Evolutionary conservation across 92 coral and sea anemone genomes (phyloP).

Genomic region (Micromussa lordhowensis): DNA sequence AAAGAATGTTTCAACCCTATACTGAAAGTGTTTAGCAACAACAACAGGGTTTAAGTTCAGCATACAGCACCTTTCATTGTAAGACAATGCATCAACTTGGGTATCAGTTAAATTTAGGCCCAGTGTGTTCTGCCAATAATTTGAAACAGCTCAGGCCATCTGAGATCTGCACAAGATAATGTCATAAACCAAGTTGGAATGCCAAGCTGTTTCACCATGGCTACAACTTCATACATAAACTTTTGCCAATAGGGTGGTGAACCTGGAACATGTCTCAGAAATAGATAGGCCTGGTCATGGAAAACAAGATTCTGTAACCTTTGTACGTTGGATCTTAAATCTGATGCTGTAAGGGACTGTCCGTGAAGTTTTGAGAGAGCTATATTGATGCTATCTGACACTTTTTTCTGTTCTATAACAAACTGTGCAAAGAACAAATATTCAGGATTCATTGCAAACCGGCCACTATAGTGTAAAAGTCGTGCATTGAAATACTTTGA

Average conservation of each 20-base stretch:
- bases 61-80: conserved; percentile 61
- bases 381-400: conserved; percentile 37
- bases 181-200: conserved; percentile 67
- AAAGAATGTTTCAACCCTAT: conserved; percentile 57
- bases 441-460: conserved; percentile 54
- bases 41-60: conserved; percentile 70
- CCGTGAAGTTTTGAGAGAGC: conserved; percentile 59
- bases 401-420: conserved; percentile 66
- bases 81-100: conserved; percentile 67
- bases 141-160: conserved; percentile 68
- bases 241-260: too few relatives aligned
- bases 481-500: conserved; percentile 55
- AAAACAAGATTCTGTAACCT: conserved; percentile 48
- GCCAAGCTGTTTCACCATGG: conserved; percentile 61
- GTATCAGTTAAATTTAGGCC: conserved; percentile 47
- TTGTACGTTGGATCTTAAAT: conserved; percentile 32
- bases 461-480: conserved; percentile 48
- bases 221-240: too few relatives aligned
- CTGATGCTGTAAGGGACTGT: conserved; percentile 26
- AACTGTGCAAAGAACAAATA: conserved; percentile 70
- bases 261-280: too few relatives aligned
- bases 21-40: conserved; percentile 71
- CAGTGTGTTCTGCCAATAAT: conserved; percentile 56
- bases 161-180: conserved; percentile 63
- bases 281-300: conserved; percentile 48